These are phyloP conservation scores for Flexamia atlantica DNA, from an alignment of 2,888 invertebrate genomes.

Conservation along the genomic window DNA sequence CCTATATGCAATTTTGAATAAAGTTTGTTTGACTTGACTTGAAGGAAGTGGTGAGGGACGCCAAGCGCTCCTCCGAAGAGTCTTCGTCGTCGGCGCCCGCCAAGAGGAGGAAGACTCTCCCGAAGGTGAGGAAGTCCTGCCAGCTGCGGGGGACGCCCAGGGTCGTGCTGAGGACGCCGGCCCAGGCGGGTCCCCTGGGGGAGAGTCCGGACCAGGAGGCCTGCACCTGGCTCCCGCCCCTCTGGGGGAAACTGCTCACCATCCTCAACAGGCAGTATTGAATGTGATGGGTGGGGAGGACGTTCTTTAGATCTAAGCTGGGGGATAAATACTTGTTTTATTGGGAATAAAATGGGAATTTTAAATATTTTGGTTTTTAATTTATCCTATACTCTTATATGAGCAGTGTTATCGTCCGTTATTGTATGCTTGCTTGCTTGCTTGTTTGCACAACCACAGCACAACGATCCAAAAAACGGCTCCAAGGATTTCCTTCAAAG, in stretches of 20 bases:
- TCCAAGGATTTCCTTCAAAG: too few species aligned
- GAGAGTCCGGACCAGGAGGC: neutral
- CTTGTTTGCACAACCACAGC: too few species aligned
- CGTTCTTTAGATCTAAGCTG: too few species aligned
- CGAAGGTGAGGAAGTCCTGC: neutral
- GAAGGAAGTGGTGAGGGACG: neutral
- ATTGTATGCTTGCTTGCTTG: too few species aligned
- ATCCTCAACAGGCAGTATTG: neutral
- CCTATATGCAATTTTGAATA: too few species aligned
- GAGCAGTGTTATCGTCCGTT: too few species aligned
- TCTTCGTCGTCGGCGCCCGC: neutral
- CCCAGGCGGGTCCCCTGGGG: neutral
- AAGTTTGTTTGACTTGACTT: too few species aligned
- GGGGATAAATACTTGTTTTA: too few species aligned
- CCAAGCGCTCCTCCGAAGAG: neutral
- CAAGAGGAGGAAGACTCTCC: neutral
- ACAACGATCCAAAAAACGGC: too few species aligned
- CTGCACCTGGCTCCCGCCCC: neutral
- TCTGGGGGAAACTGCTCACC: conserved; percentile 1
- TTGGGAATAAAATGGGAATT: too few species aligned
- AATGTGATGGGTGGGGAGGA: neutral
- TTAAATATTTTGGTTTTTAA: too few species aligned
- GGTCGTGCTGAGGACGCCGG: neutral
- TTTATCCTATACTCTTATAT: too few species aligned
- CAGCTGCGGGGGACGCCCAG: neutral